Base-by-base conservation (phyloP, 2,888 invertebrate genomes). In the Embidobia sp. region DNA sequence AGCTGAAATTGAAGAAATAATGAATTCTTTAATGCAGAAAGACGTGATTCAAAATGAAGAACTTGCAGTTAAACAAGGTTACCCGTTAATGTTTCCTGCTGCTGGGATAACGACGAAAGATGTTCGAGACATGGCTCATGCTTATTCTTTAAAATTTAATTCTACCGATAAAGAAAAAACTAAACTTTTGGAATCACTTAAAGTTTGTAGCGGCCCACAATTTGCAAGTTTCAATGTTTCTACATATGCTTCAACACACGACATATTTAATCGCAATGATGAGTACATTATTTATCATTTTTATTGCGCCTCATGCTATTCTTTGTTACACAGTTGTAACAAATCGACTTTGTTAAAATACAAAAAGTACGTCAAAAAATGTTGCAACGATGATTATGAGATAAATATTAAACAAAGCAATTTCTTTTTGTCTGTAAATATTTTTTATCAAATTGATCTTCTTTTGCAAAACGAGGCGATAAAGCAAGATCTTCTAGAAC, bases 261-360 rank as follows among this genome's bases (percentile, higher is more conserved):
- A 51, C 2, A 31, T 31, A 16, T 42, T 29, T 6, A 13, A 5
- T 29, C 4, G 18, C 26, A 42, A 64, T 22, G 42, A 64, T 42
- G 64, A 49, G 2, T 49, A 48, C n/a, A 48, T 67, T 8, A 18
- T 15, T 0, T 67, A 67, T 40, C 37, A 67, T 57, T 57, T 57
- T 49, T 67, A 57, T 49, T 67, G 67, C n/a, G 5, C 3, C 1
- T 1, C 7, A 2, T 67, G 57, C 37, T 67, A 19, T 27, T 29
- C 11, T 0, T 37, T 67, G 31, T 40, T 55, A 8, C 51, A 42
- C 3, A 19, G 22, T 31, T 40, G 42, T 31, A 64, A 40, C 15
- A 64, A 51, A 44, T 42, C 42, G 3, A 13, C 8, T 42, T 44
- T 64, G 10, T n/a, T 22, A 31, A 64, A 35, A 15, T 51, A 40